Base-by-base conservation (phyloP, 2,113 vertebrate genomes). In the Hoplias malabaricus region DNA sequence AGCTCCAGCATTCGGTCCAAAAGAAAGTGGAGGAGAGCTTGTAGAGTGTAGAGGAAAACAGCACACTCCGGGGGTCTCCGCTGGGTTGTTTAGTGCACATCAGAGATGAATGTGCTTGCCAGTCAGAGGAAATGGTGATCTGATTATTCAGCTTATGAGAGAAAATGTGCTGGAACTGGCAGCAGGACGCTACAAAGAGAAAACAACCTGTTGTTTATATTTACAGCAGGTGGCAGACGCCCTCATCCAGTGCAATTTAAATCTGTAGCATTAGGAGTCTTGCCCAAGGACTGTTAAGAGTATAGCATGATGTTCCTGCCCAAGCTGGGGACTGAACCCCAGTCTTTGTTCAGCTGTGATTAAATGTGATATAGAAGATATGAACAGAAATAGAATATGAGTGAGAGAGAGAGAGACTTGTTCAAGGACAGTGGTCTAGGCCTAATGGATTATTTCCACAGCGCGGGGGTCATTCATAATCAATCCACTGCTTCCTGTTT, bases 401-500 rank as follows among this genome's bases (percentile, higher is more conserved):
- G 33, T 10, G 61, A 75, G 54, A 74, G 50, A 56, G 73, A 43
- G 14, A 71, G 48, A 62, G 40, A 71, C 46, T 13, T 40, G 62
- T 29, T 23, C 40, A 27, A 48, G 76, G 67, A 53, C 42, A 62
- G 42, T 50, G 43, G 53, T 40, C 71, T 74, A 75, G 43, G 53
- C 53, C 71, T 74, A 75, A 73, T 33, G 36, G 56, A 68, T 77
- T 72, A 68, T 77, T 77, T 81, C 62, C 57, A 56, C 73, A 79
- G 77, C 77, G 50, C 69, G 43, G 69, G 71, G 77, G 59, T 79
- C 69, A 79, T 79, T 79, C 65, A 79, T 79, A 79, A 72, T 79
- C 77, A 79, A 79, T 79, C 77, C 77, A 54, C 59, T 73, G 54
- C 46, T 72, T 79, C 77, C 72, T 79, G 77, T 79, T 79, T 79